Evolutionary conservation across 2,113 vertebrate species (phyloP), one percentile per base, ranked within the genome.

Genomic region (Zapornia atra): DNA sequence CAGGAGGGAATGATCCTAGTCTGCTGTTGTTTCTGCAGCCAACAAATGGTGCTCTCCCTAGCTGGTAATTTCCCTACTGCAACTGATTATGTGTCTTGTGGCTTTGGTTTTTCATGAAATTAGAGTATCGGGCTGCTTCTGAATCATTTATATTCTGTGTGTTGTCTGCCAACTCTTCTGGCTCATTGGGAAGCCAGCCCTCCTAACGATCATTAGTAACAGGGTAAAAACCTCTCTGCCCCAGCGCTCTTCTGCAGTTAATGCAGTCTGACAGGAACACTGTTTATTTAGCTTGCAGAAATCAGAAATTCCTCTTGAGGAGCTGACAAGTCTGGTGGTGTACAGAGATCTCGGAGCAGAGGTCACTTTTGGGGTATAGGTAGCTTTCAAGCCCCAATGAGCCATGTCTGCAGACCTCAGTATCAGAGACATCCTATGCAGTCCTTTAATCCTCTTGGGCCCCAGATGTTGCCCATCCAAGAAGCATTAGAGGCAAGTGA

Each of bases 381-480:
- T 19, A 53, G 53, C 77, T 92, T 78, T 87, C 48, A 96, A 88
- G 87, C 82, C 92, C 64, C 51, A 63, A 63, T 46, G 69, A 95
- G 77, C n/a, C 65, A n/a, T 59, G 56, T 60, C 46, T 83, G 63
- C 75, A 88, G 73, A 93, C 57, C 5, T 38, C n/a, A 24, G 59
- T 76, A n/a, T 75, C 87, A 82, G 38, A 96, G 59, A 84, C 53
- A 65, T 42, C 22, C 21, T 31, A 2, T 70, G 3, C 21, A 89
- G 83, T 86, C 82, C 91, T 76, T 94, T 69, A 88, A 84, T 33
- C 86, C 82, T 88, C 69, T 50, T 94, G 80, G 34, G 31, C 70
- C 86, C 87, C 75, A 77, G 85, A 57, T 81, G 2, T 44, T 96
- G 91, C 70, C 48, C 75, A 83, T 90, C 91, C 92, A 70, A 93